Evolutionary conservation across 2,888 invertebrate genomes (phyloP), one percentile per base, ranked within the genome.

Genomic region (Lepidocyrtinus sp.): DNA sequence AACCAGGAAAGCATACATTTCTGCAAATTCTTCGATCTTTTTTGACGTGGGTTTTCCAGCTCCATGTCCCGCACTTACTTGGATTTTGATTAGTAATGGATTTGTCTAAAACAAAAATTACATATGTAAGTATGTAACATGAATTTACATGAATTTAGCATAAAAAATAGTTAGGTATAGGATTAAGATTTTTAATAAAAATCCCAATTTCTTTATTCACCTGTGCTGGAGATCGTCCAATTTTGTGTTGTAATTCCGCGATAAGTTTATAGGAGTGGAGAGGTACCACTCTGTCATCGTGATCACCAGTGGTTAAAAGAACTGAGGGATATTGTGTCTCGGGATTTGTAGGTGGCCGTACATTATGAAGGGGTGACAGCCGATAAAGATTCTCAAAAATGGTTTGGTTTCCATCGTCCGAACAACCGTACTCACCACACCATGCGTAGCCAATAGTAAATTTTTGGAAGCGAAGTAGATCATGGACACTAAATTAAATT

Each of bases 401-500:
- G 25, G 94, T 93, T 87, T 92, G 90, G 19, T 90, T 89, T 72
- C 87, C 86, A 87, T 95, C 93, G 86, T 96, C 96, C 0, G 98
- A 93, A 89, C 94, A 94, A 59, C 99, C 99, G 90, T 95, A 99
- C 90, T 99, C 99, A 0, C 97, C 95, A 9, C 92, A 94, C 99
- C 99, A 99, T 62, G 97, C 95, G 89, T 95, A 95, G 0, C 99
- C 99, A 88, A 98, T 96, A 5, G 99, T 99, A 89, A 99, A 93
- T 99, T 99, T 99, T 63, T 96, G 95, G 89, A 95, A 94, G 0
- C 98, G 99, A 88, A 98, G n/a, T n/a, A n/a, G n/a, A n/a, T n/a
- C n/a, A n/a, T 96, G 3, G 99, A n/a, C n/a, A n/a, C n/a, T 99
- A 89, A 99, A 98, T 90, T 97, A n/a, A n/a, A 97, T 89, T 99